Evolutionary conservation across 1,140 invertebrate genomes (phyloP).

Genomic region (Panagrolaimus sp.): DNA sequence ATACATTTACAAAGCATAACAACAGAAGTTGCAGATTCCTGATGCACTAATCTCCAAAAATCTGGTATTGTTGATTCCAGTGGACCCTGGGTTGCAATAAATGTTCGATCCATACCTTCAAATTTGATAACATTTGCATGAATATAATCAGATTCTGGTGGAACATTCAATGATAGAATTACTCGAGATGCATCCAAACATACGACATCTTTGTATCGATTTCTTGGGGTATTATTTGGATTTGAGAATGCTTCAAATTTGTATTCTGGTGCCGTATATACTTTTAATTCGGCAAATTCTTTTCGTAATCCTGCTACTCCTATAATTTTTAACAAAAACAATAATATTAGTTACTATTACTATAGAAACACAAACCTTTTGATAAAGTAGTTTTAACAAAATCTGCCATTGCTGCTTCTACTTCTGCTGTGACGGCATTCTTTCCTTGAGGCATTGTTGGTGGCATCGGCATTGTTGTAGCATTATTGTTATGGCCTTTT

Average conservation of each 20-base stretch:
- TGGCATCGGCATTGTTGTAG: too few relatives aligned
- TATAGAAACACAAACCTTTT: not conserved
- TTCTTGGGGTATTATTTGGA: conserved; percentile 30
- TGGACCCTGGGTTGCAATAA: conserved; percentile 71
- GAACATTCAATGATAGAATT: conserved; percentile 30
- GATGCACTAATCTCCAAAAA: conserved; percentile 86
- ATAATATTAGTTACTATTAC: not conserved
- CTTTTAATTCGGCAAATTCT: conserved; percentile 27
- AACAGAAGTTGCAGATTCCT: conserved; percentile 70
- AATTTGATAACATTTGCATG: conserved; percentile 28
- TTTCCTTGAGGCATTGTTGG: not conserved
- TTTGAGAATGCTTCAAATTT: conserved; percentile 17
- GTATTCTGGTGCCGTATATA: conserved; percentile 16
- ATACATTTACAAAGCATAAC: conserved; percentile 82
- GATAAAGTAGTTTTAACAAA: conserved; percentile 9
- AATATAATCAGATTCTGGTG: conserved; percentile 36
- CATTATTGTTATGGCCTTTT: conserved; percentile 2
- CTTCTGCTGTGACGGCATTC: conserved; percentile 12
- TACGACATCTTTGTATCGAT: conserved; percentile 41
- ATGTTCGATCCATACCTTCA: conserved; percentile 20
- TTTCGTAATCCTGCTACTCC: conserved; percentile 24
- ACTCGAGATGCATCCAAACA: conserved; percentile 33
- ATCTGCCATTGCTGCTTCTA: conserved; percentile 4
- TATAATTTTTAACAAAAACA: not conserved
- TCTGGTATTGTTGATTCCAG: conserved; percentile 76